These are phyloP conservation scores for Triplophysa dalaica DNA, from an alignment of 2,113 vertebrate genomes.

Conservation along the genomic window DNA sequence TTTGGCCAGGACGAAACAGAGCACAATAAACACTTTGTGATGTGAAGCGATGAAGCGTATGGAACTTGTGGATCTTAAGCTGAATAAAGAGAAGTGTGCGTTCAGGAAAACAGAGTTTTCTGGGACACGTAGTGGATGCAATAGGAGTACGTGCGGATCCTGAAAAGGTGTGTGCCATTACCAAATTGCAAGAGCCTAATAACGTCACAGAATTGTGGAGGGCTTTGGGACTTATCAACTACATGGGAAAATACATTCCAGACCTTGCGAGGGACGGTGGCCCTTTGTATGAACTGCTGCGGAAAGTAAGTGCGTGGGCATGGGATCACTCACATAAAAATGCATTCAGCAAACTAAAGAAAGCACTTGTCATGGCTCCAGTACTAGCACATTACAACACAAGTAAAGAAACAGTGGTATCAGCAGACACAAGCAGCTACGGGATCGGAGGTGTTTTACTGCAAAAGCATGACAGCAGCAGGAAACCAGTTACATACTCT, in stretches of 20 bases:
- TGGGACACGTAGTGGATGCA: constrained; percentile 32
- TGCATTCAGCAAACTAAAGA: neutral
- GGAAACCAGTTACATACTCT: constrained; percentile 18
- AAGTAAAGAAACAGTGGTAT: constrained; percentile 7
- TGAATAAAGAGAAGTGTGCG: neutral
- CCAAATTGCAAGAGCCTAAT: neutral
- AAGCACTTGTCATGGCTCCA: neutral
- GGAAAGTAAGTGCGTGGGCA: neutral
- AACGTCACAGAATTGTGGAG: too few species aligned
- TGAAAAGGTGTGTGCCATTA: neutral
- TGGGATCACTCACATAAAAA: constrained; percentile 3
- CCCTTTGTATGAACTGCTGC: neutral
- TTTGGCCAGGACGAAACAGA: neutral
- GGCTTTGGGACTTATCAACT: neutral
- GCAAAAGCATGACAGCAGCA: neutral
- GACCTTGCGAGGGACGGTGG: neutral
- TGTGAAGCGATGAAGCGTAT: neutral
- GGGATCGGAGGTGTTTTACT: constrained; percentile 28
- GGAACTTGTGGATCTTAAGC: neutral
- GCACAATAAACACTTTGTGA: neutral
- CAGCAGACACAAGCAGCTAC: constrained; percentile 43
- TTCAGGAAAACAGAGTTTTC: constrained; percentile 1
- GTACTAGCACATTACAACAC: constrained; percentile 9
- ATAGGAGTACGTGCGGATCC: constrained; percentile 15
- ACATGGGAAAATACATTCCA: neutral